phyloP scores from a whole-genome alignment of 2,888 invertebrate species.

The Drosophila mimica region DNA sequence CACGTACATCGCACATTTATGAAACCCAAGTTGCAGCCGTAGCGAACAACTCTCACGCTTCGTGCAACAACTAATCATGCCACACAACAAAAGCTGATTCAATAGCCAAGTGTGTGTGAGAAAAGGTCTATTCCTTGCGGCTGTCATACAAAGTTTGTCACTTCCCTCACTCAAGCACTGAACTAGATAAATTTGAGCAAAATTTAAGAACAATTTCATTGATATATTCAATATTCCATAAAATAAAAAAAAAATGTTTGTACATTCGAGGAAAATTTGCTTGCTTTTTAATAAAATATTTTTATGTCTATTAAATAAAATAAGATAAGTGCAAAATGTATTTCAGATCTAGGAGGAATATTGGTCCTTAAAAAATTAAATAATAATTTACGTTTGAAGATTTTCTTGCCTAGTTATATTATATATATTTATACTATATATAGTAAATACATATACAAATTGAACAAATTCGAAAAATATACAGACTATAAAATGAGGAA shows the following conservation, averaged over 20 bases:
- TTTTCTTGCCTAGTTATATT: neutral
- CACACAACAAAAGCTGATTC: slow-evolving; percentile 6
- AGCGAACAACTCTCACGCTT: slow-evolving; percentile 14
- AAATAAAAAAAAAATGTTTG: neutral
- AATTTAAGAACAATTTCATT: neutral
- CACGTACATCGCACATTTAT: neutral
- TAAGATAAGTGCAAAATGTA: neutral
- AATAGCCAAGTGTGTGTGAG: neutral
- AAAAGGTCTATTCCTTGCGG: neutral
- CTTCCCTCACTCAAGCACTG: neutral
- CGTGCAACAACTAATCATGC: neutral
- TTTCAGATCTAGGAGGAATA: neutral
- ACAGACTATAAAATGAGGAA: neutral
- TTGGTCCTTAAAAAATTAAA: neutral
- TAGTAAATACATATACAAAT: neutral
- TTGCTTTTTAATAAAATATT: neutral
- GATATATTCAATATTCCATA: neutral
- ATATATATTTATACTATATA: neutral
- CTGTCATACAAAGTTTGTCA: neutral
- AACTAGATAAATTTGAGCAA: neutral
- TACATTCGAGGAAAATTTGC: neutral
- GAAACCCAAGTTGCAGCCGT: neutral
- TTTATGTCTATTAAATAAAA: too few relatives aligned
- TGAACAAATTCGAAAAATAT: neutral
- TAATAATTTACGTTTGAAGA: neutral